Evolutionary conservation across 2,113 vertebrate genomes (phyloP).

Genomic region (Hydropotes inermis): DNA sequence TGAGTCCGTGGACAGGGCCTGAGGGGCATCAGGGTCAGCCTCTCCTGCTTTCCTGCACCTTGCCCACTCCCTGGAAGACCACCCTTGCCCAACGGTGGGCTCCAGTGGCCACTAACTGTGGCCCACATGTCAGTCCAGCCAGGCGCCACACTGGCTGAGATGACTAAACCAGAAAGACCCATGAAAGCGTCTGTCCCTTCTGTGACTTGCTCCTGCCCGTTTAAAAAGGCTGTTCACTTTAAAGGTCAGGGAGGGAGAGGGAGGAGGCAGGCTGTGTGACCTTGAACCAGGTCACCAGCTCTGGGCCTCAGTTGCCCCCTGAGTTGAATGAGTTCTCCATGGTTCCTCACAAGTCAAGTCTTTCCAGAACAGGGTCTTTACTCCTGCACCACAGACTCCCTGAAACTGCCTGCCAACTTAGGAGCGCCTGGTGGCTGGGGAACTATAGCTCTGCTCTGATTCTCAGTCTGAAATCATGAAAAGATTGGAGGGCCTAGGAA

Average conservation of each 20-base stretch:
- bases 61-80: not conserved
- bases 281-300: not conserved
- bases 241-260: not conserved
- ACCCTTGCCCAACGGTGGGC: not conserved
- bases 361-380: not conserved
- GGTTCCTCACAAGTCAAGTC: not conserved
- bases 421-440: not conserved
- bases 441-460: not conserved
- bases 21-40: not conserved
- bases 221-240: not conserved
- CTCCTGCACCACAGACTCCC: not conserved
- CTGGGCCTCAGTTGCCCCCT: not conserved
- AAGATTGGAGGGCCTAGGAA: not conserved
- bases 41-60: accelerated
- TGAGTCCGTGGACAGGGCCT: slow-evolving; percentile 95
- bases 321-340: not conserved
- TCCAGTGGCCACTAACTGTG: not conserved
- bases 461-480: not conserved
- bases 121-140: not conserved
- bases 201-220: not conserved
- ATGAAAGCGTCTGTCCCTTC: not conserved
- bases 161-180: not conserved
- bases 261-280: not conserved
- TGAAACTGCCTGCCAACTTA: not conserved
- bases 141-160: not conserved